Evolutionary conservation across 1,140 invertebrate genomes (phyloP), one percentile per base, ranked within the genome.

Genomic region (Oncopodura yosiiana): DNA sequence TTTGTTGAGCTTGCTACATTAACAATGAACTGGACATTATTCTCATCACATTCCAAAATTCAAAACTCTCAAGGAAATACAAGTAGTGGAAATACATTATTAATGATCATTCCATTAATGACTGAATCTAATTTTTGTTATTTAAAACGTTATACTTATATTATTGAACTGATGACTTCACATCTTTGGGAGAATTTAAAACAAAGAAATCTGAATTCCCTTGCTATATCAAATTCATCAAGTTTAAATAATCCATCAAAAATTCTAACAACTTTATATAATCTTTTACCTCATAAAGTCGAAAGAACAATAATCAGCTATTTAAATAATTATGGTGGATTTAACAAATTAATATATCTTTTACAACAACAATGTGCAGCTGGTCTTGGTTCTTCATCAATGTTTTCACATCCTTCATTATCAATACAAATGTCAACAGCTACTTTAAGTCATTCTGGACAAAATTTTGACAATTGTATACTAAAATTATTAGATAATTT

Each of bases 401-500:
- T 50, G 18, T 3, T 4, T 9, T 26, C 16, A 24, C 24, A 21
- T 18, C 6, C 6, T 14, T 12, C 6, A 21, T 23, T 39, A 8
- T 39, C 5, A 3, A 14, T 14, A 4, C 21, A 23, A 49, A 14
- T 49, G 36, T 19, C 46, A 49, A 30, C 30, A 49, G 3, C 37
- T 49, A 38, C 37, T 16, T 4, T 49, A 3, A 11, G 23, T 23
- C 23, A 49, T 24, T 16, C 6, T 37, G 9, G 5, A 12, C 14
- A 16, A 18, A 45, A 29, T 54, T 65, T 64, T 66, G 67, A 5
- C 66, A 82, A 81, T 61, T 86, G 81, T 14, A 73, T 87, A 43
- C 73, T 87, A 63, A 82, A 85, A 66, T 77, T 87, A 57, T 67
- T 90, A 36, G 87, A 90, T 66, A 85, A 85, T 72, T 70, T 89